These are phyloP conservation scores for Enteromius thamalakanensis DNA, from an alignment of 2,797 vertebrate genomes.

Conservation along the genomic window DNA sequence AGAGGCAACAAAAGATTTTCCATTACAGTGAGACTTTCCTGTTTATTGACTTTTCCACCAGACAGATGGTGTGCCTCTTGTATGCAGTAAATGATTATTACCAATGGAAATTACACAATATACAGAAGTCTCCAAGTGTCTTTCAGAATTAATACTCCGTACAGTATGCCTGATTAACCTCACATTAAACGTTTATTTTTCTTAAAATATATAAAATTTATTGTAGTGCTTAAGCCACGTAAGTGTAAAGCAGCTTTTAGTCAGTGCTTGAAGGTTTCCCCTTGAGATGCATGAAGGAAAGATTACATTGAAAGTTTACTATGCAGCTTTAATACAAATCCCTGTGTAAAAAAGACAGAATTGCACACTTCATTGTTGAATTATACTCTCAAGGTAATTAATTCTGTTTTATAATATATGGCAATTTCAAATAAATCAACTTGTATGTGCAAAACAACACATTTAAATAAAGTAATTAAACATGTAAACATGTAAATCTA, in stretches of 20 bases:
- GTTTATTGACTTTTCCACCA: constrained; percentile 46
- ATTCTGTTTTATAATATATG: not conserved
- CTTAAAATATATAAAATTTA: constrained; percentile 8
- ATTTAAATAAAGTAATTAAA: constrained; percentile 43
- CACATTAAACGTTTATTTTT: not conserved
- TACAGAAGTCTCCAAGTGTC: not conserved
- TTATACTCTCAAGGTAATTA: not conserved
- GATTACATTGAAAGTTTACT: not conserved
- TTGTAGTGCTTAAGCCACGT: not conserved
- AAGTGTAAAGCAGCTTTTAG: constrained; percentile 7
- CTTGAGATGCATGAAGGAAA: not conserved
- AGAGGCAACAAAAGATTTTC: constrained; percentile 9
- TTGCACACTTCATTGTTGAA: not conserved
- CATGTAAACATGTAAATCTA: constrained; percentile 42
- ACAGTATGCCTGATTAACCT: not conserved
- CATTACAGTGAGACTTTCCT: constrained; percentile 9
- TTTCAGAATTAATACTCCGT: constrained; percentile 1
- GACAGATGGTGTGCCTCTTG: constrained; percentile 19
- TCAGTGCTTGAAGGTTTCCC: constrained; percentile 25
- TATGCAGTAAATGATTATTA: constrained; percentile 25
- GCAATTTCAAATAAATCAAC: constrained; percentile 15
- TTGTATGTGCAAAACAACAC: constrained; percentile 12
- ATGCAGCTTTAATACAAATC: not conserved
- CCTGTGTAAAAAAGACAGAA: constrained; percentile 29
- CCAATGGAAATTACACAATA: constrained; percentile 16